Conservation (phyloP, 2,888 invertebrate genomes). For the Villa cingulata region DNA sequence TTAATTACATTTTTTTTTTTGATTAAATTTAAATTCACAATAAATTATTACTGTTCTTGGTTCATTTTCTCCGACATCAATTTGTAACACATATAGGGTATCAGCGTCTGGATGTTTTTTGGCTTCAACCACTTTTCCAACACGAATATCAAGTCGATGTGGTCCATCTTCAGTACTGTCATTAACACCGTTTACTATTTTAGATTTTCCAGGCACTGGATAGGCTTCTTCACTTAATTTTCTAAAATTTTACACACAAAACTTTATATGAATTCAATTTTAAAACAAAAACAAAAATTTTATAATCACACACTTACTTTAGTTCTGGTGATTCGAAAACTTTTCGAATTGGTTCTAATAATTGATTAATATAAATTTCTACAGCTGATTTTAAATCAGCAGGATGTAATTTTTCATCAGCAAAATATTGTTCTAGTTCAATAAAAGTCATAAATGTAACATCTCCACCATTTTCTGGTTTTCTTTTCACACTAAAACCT, state of each 20-base stretch:
- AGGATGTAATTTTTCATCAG: conserved; percentile 73
- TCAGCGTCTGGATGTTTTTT: conserved; percentile 85
- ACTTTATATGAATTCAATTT: background rate
- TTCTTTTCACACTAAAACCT: conserved; percentile 55
- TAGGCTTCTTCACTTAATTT: conserved; percentile 72
- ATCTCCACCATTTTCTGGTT: conserved; percentile 68
- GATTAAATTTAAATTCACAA: background rate
- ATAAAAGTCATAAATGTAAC: conserved; percentile 55
- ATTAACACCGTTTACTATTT: conserved; percentile 23
- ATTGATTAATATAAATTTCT: conserved; percentile 67
- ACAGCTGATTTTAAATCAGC: conserved; percentile 83
- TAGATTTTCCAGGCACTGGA: conserved; percentile 56
- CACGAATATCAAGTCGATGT: conserved; percentile 67
- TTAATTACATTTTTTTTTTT: background rate
- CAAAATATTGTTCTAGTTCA: conserved; percentile 69
- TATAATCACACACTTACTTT: conserved; percentile 35
- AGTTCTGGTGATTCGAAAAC: conserved; percentile 68
- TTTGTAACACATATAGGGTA: conserved; percentile 79
- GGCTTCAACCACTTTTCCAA: conserved; percentile 76
- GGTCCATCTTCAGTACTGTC: conserved; percentile 49
- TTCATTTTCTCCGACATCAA: conserved; percentile 69
- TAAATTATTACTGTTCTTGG: conserved; percentile 41
- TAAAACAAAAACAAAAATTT: background rate
- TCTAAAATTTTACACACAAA: conserved; percentile 17
- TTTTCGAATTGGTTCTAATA: conserved; percentile 79